Base-by-base conservation (phyloP, 2,888 invertebrate species). In the Dendrolimus pini region DNA sequence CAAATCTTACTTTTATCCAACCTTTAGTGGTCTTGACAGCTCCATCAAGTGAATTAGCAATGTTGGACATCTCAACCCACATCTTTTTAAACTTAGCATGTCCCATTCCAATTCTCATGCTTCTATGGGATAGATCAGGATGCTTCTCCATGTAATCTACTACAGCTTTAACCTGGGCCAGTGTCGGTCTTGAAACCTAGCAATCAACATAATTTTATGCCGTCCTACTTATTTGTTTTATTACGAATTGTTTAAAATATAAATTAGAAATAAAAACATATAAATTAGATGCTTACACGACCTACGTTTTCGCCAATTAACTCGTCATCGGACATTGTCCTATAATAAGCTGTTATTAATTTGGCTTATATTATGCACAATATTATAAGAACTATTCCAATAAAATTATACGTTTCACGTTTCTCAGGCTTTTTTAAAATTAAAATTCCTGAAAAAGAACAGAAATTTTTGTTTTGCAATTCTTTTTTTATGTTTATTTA, bases 131-230 rank as follows among this genome's bases (percentile, higher is more conserved):
- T 56, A 85, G 62, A 41, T 84, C 82, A 59, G 85, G 83, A 65
- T 85, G 80, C 58, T 83, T 81, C 59, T 84, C 77, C 77, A 88
- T 82, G 58, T 80, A 85, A 12, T 79, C 72, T 60, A 87, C 69
- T 10, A 88, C 68, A 52, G 80, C 78, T 61, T 75, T 81, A 0
- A 86, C 77, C 74, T 88, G 88, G 1, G 74, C 74, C 30, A 84
- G 59, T 9, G 84, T 77, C 58, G 86, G 86, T 65, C 84, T 78
- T 55, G 76, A 75, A 59, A 75, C 71, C 82, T 85, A 58, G 47
- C 65, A 71, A n/a, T 42, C 41, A 54, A 55, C 9, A 56, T 8
- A 30, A 30, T 30, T 30, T 30, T 30, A 6, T 30, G 30, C 30
- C 6, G 30, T 6, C 6, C 30, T 30, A 30, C 30, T 30, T 30